These are phyloP conservation scores for Holotrichia oblita DNA, from an alignment of 1,140 invertebrate species.

Conservation along the genomic window DNA sequence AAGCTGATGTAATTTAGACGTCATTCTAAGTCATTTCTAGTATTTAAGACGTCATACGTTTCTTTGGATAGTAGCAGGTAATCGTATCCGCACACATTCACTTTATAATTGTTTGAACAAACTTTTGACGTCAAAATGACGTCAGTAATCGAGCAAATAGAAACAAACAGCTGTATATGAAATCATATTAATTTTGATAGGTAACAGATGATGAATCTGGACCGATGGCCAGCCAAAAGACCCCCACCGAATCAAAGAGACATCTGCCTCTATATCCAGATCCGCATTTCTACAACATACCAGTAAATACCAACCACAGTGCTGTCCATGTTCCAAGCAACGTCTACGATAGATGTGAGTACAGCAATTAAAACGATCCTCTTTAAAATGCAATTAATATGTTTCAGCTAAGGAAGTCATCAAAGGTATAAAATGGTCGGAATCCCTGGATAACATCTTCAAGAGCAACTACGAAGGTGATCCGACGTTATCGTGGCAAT, in stretches of 20 bases:
- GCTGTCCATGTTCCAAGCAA: slow-evolving; percentile 96
- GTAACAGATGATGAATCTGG: slow-evolving; percentile 50
- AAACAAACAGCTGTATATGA: no score
- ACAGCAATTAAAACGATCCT: background rate
- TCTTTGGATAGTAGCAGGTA: no score
- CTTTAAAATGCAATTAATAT: background rate
- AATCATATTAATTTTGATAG: slow-evolving; percentile 42
- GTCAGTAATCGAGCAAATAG: no score
- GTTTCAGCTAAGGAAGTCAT: slow-evolving; percentile 72
- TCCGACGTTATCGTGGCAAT: slow-evolving; percentile 94
- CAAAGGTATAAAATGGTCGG: slow-evolving; percentile 81
- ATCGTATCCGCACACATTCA: no score
- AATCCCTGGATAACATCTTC: slow-evolving; percentile 87
- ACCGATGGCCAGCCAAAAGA: slow-evolving; percentile 57
- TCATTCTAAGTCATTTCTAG: no score
- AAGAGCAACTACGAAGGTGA: slow-evolving; percentile 87
- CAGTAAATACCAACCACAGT: slow-evolving; percentile 85
- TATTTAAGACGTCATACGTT: no score
- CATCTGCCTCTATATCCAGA: slow-evolving; percentile 70
- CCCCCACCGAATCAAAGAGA: slow-evolving; percentile 49
- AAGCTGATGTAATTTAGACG: no score
- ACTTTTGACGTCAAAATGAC: no score
- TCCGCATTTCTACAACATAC: slow-evolving; percentile 80
- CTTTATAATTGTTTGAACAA: no score
- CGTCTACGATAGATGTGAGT: slow-evolving; percentile 89